A percentile compares a stretch with the other conserved stretches of the same genome.
Evolutionary conservation across 37 sponge, comb jelly and placozoan genomes (phyloP).

Genomic region (Cliona cf. orientalis): DNA sequence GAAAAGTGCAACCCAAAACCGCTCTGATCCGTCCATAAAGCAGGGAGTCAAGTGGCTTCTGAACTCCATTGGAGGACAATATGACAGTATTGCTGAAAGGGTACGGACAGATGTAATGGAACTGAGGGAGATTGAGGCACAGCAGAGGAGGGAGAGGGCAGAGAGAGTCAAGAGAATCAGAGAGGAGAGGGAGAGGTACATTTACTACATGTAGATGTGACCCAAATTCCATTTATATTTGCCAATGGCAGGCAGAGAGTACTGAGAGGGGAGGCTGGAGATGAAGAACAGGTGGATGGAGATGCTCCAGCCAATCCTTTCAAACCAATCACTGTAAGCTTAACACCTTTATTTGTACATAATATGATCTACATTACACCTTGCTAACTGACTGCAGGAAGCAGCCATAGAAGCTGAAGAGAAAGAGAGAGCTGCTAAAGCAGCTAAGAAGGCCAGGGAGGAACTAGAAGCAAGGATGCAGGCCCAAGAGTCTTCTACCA

Average conservation of each 20-base stretch:
- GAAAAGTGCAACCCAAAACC: slow-evolving; percentile 18
- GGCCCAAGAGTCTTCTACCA: background rate
- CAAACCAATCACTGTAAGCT: slow-evolving; percentile 43
- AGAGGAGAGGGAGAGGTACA: slow-evolving; percentile 72
- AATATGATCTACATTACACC: no score
- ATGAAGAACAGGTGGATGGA: background rate
- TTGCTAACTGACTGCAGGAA: slow-evolving; percentile 3
- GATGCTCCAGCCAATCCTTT: slow-evolving; percentile 26
- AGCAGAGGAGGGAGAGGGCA: slow-evolving; percentile 50
- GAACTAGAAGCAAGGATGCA: background rate
- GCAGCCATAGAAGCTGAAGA: slow-evolving; percentile 8
- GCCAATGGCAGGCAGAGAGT: slow-evolving; percentile 4
- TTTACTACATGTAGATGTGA: background rate
- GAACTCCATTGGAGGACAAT: slow-evolving; percentile 11
- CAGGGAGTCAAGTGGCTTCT: slow-evolving; percentile 54
- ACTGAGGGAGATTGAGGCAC: slow-evolving; percentile 44
- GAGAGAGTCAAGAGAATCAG: slow-evolving; percentile 62
- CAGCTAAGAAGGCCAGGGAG: background rate
- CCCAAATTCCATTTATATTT: no score
- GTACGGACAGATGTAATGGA: slow-evolving; percentile 23
- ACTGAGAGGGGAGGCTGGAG: background rate
- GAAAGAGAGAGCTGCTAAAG: slow-evolving; percentile 23
- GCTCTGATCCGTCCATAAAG: slow-evolving; percentile 27
- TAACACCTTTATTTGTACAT: no score
- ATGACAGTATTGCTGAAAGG: slow-evolving; percentile 23